Evolutionary conservation across 1,140 invertebrate species (phyloP).

Genomic region (Sitophilus oryzae): DNA sequence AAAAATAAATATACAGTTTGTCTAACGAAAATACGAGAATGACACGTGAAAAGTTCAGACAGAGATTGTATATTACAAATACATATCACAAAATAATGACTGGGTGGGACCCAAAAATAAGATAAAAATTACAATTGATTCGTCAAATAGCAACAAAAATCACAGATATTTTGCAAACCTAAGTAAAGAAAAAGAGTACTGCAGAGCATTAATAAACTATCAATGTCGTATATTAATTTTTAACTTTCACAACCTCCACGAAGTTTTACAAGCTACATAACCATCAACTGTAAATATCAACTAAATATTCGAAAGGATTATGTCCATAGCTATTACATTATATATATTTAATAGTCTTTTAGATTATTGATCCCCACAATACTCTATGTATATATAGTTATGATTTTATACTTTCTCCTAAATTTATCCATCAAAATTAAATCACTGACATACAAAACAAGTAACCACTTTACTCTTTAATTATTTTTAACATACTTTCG

Average conservation of each 20-base stretch:
- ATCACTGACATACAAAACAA: background rate
- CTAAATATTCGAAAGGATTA: slow-evolving; percentile 9
- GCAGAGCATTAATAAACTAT: slow-evolving; percentile 18
- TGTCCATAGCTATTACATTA: slow-evolving; percentile 18
- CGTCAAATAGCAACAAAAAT: slow-evolving; percentile 32
- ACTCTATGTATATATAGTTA: slow-evolving; percentile 6
- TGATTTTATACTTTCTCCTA: background rate
- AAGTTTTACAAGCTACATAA: slow-evolving; percentile 8
- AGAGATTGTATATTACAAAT: slow-evolving; percentile 34
- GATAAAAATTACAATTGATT: slow-evolving; percentile 23
- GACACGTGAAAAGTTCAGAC: slow-evolving; percentile 12
- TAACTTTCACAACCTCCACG: slow-evolving; percentile 19
- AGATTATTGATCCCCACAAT: slow-evolving; percentile 19
- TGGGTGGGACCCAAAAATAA: slow-evolving; percentile 29
- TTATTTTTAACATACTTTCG: background rate
- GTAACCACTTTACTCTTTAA: background rate
- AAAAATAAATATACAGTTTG: background rate
- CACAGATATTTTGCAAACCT: slow-evolving; percentile 32
- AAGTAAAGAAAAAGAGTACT: slow-evolving; percentile 24
- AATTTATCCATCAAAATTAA: background rate
- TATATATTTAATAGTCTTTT: slow-evolving; percentile 9
- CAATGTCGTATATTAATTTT: slow-evolving; percentile 6
- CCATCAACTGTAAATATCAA: slow-evolving; percentile 14
- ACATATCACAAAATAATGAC: slow-evolving; percentile 39
- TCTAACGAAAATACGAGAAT: slow-evolving; percentile 9